phyloP scores from a whole-genome alignment of 2,797 vertebrate species.

The Acridotheres tristis region DNA sequence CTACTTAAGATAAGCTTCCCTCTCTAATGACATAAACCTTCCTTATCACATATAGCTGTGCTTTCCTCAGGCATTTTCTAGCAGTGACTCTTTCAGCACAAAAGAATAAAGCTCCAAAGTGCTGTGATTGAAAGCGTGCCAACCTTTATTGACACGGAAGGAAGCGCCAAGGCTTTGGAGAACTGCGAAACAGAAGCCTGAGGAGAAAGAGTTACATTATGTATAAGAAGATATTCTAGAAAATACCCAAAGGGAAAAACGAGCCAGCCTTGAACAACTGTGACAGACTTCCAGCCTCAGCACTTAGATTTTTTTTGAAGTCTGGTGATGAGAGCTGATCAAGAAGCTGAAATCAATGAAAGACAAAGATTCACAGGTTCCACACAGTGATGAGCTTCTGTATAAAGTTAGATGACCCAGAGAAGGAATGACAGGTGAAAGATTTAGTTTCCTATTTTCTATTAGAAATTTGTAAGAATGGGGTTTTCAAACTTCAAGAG shows the following conservation, averaged over 20 bases:
- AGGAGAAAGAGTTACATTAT: neutral
- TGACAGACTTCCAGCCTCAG: neutral
- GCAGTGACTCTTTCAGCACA: neutral
- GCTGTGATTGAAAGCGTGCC: conserved; percentile 6
- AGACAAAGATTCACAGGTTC: neutral
- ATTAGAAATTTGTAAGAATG: neutral
- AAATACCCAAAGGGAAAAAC: neutral
- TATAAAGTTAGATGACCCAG: neutral
- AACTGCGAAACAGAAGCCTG: conserved; percentile 25
- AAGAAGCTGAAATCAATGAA: conserved; percentile 5
- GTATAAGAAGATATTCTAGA: conserved; percentile 23
- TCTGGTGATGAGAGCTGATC: neutral
- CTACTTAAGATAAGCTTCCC: neutral
- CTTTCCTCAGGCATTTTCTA: conserved; percentile 18
- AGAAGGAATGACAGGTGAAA: neutral
- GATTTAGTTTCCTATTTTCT: neutral
- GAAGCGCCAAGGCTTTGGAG: neutral
- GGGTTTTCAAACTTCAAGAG: neutral
- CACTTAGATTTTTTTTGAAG: neutral
- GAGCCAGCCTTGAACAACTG: neutral
- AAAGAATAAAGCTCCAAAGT: conserved; percentile 18
- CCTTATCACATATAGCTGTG: conserved; percentile 3
- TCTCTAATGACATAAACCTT: conserved; percentile 1
- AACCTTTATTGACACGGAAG: neutral
- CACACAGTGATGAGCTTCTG: neutral